These are phyloP conservation scores for Entomobrya proxima DNA, from an alignment of 2,888 invertebrate species.

Conservation along the genomic window DNA sequence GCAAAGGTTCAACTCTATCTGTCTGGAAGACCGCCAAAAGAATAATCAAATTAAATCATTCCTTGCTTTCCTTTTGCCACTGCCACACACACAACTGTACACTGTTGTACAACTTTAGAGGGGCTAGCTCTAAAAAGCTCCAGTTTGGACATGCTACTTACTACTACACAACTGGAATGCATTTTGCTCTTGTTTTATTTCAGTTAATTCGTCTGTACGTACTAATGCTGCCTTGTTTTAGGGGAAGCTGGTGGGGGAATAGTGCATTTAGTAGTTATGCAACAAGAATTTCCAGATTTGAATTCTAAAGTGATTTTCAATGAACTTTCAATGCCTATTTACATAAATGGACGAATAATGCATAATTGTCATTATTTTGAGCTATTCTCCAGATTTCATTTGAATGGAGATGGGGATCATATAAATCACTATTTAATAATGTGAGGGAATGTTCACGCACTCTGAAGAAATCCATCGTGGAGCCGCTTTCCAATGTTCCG, in stretches of 20 bases:
- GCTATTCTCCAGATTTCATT: neutral
- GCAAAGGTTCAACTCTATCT: conserved; percentile 75
- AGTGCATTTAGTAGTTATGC: neutral
- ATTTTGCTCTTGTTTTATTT: too few relatives aligned
- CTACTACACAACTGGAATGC: too few relatives aligned
- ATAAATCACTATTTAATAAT: neutral
- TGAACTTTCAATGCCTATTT: neutral
- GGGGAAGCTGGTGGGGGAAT: too few relatives aligned
- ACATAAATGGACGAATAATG: neutral
- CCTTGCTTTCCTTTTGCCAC: conserved; percentile 59
- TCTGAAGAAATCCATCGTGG: conserved; percentile 98
- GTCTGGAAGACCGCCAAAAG: conserved; percentile 74
- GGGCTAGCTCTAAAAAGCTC: too few relatives aligned
- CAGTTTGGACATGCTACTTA: too few relatives aligned
- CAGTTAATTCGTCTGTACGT: too few relatives aligned
- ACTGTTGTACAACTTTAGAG: neutral
- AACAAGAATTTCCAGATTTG: neutral
- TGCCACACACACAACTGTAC: neutral
- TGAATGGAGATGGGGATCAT: neutral
- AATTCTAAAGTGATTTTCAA: neutral
- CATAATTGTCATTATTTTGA: too few relatives aligned
- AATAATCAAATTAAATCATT: conserved; percentile 75
- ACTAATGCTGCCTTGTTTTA: too few relatives aligned
- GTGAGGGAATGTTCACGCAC: conserved; percentile 79
- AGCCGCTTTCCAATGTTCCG: conserved; percentile 94